Evolutionary conservation across 2,797 vertebrate genomes (phyloP).

Genomic region (Danio tinwini): DNA sequence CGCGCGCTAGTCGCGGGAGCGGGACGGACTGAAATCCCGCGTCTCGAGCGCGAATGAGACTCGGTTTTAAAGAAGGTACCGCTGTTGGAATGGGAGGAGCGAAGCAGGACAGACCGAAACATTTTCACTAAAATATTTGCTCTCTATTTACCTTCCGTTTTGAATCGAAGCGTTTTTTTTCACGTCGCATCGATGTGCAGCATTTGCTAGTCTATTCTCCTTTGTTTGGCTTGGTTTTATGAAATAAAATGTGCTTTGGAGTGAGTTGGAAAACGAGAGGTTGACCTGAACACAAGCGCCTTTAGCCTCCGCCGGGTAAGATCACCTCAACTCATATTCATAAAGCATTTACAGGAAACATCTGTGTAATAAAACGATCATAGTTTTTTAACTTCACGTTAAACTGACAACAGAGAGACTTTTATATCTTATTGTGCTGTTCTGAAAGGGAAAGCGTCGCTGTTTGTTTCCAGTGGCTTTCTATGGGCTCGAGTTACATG

Average conservation of each 20-base stretch:
- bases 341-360: background rate
- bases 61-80: conserved; percentile 38
- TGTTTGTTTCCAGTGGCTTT: conserved; percentile 22
- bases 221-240: background rate
- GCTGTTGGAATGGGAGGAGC: conserved; percentile 57
- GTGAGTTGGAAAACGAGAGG: conserved; percentile 42
- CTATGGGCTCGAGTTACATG: conserved; percentile 10
- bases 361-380: background rate
- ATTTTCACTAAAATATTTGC: conserved; percentile 18
- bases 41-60: conserved; percentile 35
- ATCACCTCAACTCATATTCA: background rate
- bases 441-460: background rate
- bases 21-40: conserved; percentile 38
- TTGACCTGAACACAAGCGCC: conserved; percentile 37
- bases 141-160: conserved; percentile 35
- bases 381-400: background rate
- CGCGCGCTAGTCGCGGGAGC: conserved; percentile 27
- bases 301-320: conserved; percentile 52
- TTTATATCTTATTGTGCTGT: background rate
- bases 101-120: conserved; percentile 44
- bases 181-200: background rate
- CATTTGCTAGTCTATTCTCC: background rate
- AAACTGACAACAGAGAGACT: background rate
- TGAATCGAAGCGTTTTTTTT: background rate
- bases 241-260: conserved; percentile 22